These are phyloP conservation scores for Netelia inedita DNA, from an alignment of 2,888 invertebrate genomes.

Conservation along the genomic window DNA sequence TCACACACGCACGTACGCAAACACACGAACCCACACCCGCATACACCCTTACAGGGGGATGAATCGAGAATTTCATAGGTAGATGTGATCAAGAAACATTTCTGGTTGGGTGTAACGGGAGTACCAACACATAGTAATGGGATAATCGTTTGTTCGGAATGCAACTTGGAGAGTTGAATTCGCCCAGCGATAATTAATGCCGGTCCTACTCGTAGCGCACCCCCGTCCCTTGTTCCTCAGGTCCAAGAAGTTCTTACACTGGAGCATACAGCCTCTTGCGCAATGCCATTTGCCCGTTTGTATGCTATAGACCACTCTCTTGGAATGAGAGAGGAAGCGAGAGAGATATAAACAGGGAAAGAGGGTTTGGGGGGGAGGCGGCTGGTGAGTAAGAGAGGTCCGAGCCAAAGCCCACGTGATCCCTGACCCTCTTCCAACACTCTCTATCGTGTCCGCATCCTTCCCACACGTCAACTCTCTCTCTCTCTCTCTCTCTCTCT, in stretches of 20 bases:
- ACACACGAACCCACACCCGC: not conserved
- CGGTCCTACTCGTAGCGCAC: not conserved
- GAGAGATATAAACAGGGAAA: constrained; percentile 5
- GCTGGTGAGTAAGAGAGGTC: constrained; percentile 33
- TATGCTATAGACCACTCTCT: constrained; percentile 29
- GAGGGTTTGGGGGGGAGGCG: not conserved
- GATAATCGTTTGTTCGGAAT: constrained; percentile 62
- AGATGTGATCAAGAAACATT: constrained; percentile 24
- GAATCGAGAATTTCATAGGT: not conserved
- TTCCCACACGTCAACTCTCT: not conserved
- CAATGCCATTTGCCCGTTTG: constrained; percentile 42
- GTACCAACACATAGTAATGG: constrained; percentile 9
- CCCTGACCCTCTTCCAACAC: constrained; percentile 61
- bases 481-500: not conserved
- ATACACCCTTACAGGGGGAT: not conserved
- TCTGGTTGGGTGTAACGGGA: not conserved
- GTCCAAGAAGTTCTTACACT: constrained; percentile 56
- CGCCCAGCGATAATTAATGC: constrained; percentile 62
- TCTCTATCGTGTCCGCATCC: constrained; percentile 31
- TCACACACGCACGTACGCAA: not conserved
- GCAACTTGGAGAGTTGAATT: constrained; percentile 63
- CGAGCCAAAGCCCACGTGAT: constrained; percentile 61
- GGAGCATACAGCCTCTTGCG: constrained; percentile 35
- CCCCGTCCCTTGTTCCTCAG: not conserved
- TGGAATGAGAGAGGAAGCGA: constrained; percentile 24